Percentiles rank a stretch among this genome's conserved stretches.
phyloP scores from a whole-genome alignment of 2,113 vertebrate genomes.

The Pseudolaguvia tuberculata region DNA sequence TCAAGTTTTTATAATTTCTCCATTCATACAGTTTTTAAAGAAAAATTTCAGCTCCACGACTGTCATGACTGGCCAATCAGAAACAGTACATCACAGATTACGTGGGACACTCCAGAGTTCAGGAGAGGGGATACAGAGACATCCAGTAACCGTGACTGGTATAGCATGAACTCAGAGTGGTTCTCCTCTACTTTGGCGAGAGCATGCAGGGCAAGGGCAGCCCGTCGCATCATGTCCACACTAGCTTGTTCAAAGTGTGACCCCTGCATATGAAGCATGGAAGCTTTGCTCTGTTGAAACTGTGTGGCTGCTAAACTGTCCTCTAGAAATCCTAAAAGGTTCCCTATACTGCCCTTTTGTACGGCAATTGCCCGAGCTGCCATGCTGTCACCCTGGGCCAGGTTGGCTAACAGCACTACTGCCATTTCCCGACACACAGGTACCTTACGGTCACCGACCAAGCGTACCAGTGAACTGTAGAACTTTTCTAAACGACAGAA shows the following conservation, averaged over 20 bases:
- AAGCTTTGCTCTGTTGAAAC: conserved; percentile 92
- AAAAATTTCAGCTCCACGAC: conserved; percentile 68
- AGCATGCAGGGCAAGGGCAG: conserved; percentile 91
- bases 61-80: conserved; percentile 99
- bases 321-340: conserved; percentile 95
- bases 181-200: conserved; percentile 97
- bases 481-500: conserved; percentile 96
- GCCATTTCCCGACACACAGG: conserved; percentile 98
- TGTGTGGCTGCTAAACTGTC: conserved; percentile 96
- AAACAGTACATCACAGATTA: conserved; percentile 99
- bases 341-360: conserved; percentile 95
- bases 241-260: conserved; percentile 92
- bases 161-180: conserved; percentile 97
- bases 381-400: conserved; percentile 93
- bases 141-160: conserved; percentile 96
- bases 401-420: conserved; percentile 93
- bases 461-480: conserved; percentile 90
- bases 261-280: conserved; percentile 88
- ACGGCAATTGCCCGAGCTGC: conserved; percentile 89
- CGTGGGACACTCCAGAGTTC: conserved; percentile 97
- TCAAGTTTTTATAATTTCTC: conserved; percentile 78
- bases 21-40: conserved; percentile 77
- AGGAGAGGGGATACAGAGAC: conserved; percentile 96
- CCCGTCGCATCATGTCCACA: conserved; percentile 99
- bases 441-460: conserved; percentile 96